A percentile compares a stretch with the other conserved stretches of the same genome.
These are phyloP conservation scores for Gymnosoma rotundatum DNA, from an alignment of 2,888 invertebrate genomes.

Conservation along the genomic window DNA sequence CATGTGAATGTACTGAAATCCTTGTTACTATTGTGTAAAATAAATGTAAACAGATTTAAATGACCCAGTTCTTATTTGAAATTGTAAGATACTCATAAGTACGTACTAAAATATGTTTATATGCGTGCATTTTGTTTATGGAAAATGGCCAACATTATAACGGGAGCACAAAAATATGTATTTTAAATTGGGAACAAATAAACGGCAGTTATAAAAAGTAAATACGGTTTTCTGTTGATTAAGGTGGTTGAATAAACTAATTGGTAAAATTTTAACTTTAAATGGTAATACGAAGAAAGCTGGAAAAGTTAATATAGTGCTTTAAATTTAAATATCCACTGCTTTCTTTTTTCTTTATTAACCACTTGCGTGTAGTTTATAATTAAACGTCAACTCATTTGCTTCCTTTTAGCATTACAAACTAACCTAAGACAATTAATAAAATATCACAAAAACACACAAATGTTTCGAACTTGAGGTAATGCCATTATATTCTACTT, in stretches of 20 bases:
- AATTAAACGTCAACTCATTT: too few species aligned
- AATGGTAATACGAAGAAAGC: too few species aligned
- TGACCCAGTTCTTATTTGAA: constrained; percentile 59
- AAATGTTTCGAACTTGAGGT: neutral
- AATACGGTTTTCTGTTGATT: constrained; percentile 22
- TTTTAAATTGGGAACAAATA: neutral
- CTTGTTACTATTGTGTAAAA: constrained; percentile 45
- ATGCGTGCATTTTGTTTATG: neutral
- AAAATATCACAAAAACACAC: neutral
- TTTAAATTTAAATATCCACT: too few species aligned
- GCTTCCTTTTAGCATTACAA: neutral
- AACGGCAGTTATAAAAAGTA: constrained; percentile 11
- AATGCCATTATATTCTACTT: neutral
- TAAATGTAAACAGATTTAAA: constrained; percentile 57
- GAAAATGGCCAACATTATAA: constrained; percentile 2
- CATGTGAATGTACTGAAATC: constrained; percentile 51
- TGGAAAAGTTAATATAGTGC: too few species aligned
- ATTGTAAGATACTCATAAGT: neutral
- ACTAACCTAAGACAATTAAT: constrained; percentile 62
- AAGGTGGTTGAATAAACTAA: constrained; percentile 22
- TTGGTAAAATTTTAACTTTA: too few species aligned
- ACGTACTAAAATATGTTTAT: neutral
- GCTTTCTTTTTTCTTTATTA: too few species aligned
- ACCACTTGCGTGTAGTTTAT: too few species aligned
- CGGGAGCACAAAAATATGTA: neutral